Conservation (phyloP, 2,888 invertebrate genomes). For the Macrosoma leucophasiata region DNA sequence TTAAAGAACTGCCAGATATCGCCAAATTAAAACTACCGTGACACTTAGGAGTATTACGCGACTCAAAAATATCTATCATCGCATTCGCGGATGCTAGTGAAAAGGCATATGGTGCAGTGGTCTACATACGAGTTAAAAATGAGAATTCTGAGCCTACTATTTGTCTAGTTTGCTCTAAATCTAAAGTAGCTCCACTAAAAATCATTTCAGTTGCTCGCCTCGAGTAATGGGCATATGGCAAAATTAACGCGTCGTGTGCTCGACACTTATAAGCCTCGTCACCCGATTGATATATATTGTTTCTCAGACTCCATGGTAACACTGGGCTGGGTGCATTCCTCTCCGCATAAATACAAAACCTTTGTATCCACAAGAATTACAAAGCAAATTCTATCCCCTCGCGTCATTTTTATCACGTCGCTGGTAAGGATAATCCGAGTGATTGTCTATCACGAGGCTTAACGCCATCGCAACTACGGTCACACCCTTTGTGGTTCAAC, state of each 20-base stretch:
- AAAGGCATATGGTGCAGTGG: constrained; percentile 8
- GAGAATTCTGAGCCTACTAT: background rate
- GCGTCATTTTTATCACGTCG: constrained; percentile 8
- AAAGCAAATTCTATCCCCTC: constrained; percentile 4
- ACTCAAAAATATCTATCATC: constrained; percentile 2
- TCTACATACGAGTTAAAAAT: constrained; percentile 4
- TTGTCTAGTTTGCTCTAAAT: constrained; percentile 6
- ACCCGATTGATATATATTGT: constrained; percentile 2
- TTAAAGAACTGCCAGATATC: constrained; percentile 1
- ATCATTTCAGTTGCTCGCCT: constrained; percentile 7
- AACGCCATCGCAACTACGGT: constrained; percentile 5
- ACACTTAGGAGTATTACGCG: constrained; percentile 2
- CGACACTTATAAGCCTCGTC: constrained; percentile 1
- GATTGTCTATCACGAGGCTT: constrained; percentile 11
- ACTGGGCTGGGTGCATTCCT: constrained; percentile 3
- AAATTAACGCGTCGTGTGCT: constrained; percentile 6
- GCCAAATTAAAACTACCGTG: constrained; percentile 1
- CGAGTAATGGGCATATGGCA: constrained; percentile 6
- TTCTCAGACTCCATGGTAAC: constrained; percentile 5
- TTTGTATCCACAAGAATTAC: constrained; percentile 9
- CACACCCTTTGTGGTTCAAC: constrained; percentile 11
- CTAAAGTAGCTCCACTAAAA: constrained; percentile 8
- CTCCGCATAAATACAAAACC: constrained; percentile 5
- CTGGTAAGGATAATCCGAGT: constrained; percentile 9
- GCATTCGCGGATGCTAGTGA: constrained; percentile 12